Percentiles rank a stretch among this genome's conserved stretches.
These are phyloP conservation scores for Drosophila meridiana DNA, from an alignment of 2,888 invertebrate species.

Conservation along the genomic window DNA sequence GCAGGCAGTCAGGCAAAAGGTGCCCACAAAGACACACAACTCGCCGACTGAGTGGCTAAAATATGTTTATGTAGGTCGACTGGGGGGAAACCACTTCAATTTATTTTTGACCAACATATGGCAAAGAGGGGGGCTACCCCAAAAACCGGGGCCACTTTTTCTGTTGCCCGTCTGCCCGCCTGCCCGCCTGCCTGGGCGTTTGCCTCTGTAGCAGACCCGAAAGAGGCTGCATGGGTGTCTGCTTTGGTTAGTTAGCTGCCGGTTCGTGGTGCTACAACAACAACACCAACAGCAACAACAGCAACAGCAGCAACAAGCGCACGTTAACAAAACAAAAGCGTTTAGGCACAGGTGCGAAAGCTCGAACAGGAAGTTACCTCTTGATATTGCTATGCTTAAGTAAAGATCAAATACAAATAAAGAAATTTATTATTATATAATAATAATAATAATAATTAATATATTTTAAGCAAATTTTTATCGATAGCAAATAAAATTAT, in stretches of 20 bases:
- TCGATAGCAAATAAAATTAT: too few relatives aligned
- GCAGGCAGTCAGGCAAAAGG: conserved; percentile 13
- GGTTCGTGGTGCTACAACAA: conserved; percentile 20
- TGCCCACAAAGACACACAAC: conserved; percentile 49
- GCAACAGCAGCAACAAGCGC: conserved; percentile 17
- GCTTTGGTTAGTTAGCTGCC: conserved; percentile 56
- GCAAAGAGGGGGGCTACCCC: conserved; percentile 33
- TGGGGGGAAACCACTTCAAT: conserved; percentile 74
- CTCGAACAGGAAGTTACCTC: conserved; percentile 1
- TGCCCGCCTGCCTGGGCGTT: not conserved
- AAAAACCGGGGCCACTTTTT: conserved; percentile 46
- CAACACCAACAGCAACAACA: not conserved
- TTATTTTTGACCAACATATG: conserved; percentile 80
- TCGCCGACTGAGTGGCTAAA: conserved; percentile 54
- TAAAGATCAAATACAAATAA: not conserved
- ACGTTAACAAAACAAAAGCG: conserved; percentile 27
- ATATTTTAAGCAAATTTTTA: too few relatives aligned
- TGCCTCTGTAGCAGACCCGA: not conserved
- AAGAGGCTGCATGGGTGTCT: conserved; percentile 48
- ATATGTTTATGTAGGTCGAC: conserved; percentile 67
- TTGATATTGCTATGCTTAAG: too few relatives aligned
- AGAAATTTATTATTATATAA: too few relatives aligned
- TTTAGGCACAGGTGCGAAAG: conserved; percentile 4
- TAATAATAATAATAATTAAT: too few relatives aligned
- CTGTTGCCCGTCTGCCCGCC: conserved; percentile 1